These are phyloP conservation scores for Bubo blakistoni DNA, from an alignment of 2,113 vertebrate genomes.

Conservation along the genomic window DNA sequence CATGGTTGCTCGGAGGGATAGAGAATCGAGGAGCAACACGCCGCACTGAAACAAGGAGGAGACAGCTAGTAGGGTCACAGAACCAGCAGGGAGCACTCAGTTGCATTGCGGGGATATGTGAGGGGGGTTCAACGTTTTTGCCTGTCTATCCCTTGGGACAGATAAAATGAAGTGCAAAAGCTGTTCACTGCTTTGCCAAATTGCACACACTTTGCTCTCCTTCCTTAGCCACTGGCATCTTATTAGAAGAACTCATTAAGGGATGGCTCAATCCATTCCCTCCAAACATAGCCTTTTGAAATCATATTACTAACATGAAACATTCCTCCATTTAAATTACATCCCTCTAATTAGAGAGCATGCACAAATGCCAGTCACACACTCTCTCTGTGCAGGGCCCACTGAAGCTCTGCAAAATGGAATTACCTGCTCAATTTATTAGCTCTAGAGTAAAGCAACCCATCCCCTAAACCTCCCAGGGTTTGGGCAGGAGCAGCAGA, in stretches of 20 bases:
- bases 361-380: constrained; percentile 49
- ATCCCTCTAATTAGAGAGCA: constrained; percentile 42
- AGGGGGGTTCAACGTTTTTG: neutral
- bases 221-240: constrained; percentile 45
- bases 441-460: constrained; percentile 10
- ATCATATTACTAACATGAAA: constrained; percentile 56
- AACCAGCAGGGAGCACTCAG: neutral
- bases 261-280: constrained; percentile 28
- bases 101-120: accelerated
- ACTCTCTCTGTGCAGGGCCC: neutral
- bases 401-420: constrained; percentile 2
- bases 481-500: neutral
- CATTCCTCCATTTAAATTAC: constrained; percentile 24
- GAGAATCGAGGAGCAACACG: constrained; percentile 97
- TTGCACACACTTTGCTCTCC: constrained; percentile 11
- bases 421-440: constrained; percentile 40
- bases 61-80: constrained; percentile 67
- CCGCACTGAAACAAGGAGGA: constrained; percentile 87
- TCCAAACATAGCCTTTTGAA: constrained; percentile 43
- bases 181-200: constrained; percentile 38
- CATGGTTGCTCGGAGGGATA: constrained; percentile 93
- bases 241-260: constrained; percentile 42
- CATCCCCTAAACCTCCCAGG: neutral
- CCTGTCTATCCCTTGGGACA: constrained; percentile 24
- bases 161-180: constrained; percentile 36